Evolutionary conservation across 2,797 vertebrate species (phyloP), one percentile per base, ranked within the genome.

Genomic region (Arremon aurantiirostris): DNA sequence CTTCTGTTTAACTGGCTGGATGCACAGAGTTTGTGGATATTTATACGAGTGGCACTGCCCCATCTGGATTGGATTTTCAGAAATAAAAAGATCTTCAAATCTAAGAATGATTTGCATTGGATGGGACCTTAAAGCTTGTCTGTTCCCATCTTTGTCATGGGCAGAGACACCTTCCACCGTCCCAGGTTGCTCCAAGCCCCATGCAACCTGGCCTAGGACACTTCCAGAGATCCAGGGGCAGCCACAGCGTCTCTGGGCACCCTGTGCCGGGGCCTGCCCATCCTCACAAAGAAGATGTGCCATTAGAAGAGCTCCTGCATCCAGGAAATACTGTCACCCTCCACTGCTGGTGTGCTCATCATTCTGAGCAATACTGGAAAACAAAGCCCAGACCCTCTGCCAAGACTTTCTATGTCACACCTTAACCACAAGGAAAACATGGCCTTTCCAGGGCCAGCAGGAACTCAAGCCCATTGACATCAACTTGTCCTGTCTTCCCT

Each of bases 281-380:
- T 1, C 19, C 6, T n/a, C 32, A 3, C 15, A 35, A 11, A 19
- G 23, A 86, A 55, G 64, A 71, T 71, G 47, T 16, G 47, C 26
- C 27, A 34, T 49, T 34, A 71, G 53, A 78, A 72, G 44, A 85
- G 49, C 72, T 87, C 18, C 83, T 28, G 9, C 49, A 91, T 75
- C 56, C 89, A 89, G 82, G 90, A 94, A 90, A 83, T 41, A 34
- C 59, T 90, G 85, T 89, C 81, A 70, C 69, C 37, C 57, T 81
- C 68, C 64, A 75, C 52, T 12, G 11, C 56, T 55, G 23, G 13
- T 3, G 7, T 78, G 30, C 79, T 94, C 34, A 57, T 57, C 56
- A 57, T 35, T 81, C 81, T 63, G 73, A 94, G n/a, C 63, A 86
- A 53, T 17, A 2, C 60, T 6, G 24, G 71, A 81, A 96, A 93